Conservation (phyloP, 2,888 invertebrate species). For the Adelphocoris suturalis region DNA sequence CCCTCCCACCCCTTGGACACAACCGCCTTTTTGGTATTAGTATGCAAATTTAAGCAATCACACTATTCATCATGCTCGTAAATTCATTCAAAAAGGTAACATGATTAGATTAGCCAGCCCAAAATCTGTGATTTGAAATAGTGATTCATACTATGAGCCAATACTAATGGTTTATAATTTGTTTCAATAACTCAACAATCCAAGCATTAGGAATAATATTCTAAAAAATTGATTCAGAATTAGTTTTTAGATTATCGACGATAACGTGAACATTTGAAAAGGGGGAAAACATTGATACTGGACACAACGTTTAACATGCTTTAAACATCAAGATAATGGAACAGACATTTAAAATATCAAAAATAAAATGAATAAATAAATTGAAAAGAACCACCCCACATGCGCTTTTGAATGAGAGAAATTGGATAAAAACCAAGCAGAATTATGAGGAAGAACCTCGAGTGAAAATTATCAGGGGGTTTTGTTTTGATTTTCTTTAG, state of each 20-base stretch:
- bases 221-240: neutral
- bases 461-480: neutral
- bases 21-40: constrained; percentile 44
- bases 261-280: neutral
- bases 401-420: constrained; percentile 72
- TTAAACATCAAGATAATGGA: neutral
- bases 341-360: neutral
- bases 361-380: neutral
- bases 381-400: constrained; percentile 74
- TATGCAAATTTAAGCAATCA: constrained; percentile 23
- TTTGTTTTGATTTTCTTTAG: neutral
- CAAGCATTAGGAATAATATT: neutral
- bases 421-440: constrained; percentile 38
- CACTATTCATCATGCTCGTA: constrained; percentile 17
- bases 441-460: constrained; percentile 36
- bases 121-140: neutral
- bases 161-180: neutral
- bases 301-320: constrained; percentile 45
- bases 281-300: neutral
- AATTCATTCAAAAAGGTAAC: neutral
- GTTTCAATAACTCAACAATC: neutral
- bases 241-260: neutral
- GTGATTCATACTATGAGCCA: neutral
- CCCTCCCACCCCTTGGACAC: constrained; percentile 42
- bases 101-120: neutral